Base-by-base conservation (phyloP, 1,140 invertebrate genomes). In the Musca vetustissima region DNA sequence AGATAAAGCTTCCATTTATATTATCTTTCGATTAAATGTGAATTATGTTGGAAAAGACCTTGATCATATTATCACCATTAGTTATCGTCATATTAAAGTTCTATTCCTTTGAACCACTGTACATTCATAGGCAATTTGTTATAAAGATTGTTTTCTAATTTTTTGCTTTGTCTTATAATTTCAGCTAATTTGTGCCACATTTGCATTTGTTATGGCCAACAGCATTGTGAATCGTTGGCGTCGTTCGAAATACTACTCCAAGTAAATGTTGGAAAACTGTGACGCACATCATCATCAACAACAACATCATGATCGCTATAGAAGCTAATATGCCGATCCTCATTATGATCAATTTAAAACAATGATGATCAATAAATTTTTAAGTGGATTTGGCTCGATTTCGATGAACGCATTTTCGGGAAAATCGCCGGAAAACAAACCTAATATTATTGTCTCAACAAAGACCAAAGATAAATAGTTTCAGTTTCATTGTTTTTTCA, bases 191-290 rank as follows among this genome's bases (percentile, higher is more conserved):
- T 80, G 78, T 53, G 78, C 75, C 1, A 14, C 74, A 19, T 66
- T 80, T 64, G 76, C 76, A 32, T 78, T 76, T 61, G 74, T 80
- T 49, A 70, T 80, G 73, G 76, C 75, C 64, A 76, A 78, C 52
- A 80, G 78, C 53, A 80, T 80, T 72, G 72, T 80, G 53, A 80
- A 80, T 74, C 78, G 78, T 66, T 80, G 78, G 78, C 73, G 78
- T 59, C 78, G 78, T 64, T 80, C 78, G 15, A 80, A 80, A 73
- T 80, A 80, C 69, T 80, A 76, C 36, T 67, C 76, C 3, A 80
- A 80, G 73, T 80, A 78, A 61, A 21, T 70, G 66, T 4, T 13
- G 28, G 55, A 71, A 49, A 24, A 32, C 22, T 48, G 9, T 1
- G 36, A 13, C 6, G 36, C 11, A 13, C 2, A 43, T 43, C 36